Conservation (phyloP, 2,888 invertebrate species). For the Polydrusus pterygomalis region DNA sequence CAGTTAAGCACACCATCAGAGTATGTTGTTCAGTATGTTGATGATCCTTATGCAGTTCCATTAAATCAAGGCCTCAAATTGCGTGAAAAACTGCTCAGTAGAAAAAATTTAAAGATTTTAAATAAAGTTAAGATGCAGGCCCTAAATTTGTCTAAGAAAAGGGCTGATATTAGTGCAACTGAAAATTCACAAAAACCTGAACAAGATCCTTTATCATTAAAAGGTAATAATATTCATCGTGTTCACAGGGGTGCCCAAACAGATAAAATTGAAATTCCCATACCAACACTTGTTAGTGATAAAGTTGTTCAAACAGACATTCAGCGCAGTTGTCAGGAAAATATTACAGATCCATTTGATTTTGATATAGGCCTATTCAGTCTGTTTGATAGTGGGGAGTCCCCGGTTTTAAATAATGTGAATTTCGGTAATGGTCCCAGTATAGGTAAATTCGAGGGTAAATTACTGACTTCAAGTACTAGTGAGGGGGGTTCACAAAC, state of each 20-base stretch:
- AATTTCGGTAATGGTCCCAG: conserved; percentile 40
- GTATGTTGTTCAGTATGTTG: not conserved
- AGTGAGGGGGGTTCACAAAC: conserved; percentile 3
- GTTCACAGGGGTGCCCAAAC: conserved; percentile 38
- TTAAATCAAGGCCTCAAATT: not conserved
- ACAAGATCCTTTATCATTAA: not conserved
- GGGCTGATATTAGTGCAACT: not conserved
- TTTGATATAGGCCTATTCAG: conserved; percentile 30
- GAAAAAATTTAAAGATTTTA: conserved; percentile 45
- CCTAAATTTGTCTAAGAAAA: conserved; percentile 51
- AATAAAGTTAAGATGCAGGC: conserved; percentile 55
- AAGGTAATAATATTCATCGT: too few relatives aligned
- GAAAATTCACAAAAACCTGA: not conserved
- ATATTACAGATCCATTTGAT: conserved; percentile 8
- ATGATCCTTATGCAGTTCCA: not conserved
- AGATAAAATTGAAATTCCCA: conserved; percentile 25
- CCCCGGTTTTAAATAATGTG: conserved; percentile 46
- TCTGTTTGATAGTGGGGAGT: conserved; percentile 15
- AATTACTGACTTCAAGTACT: not conserved
- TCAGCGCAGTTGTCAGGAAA: conserved; percentile 9
- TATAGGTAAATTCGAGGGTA: conserved; percentile 30
- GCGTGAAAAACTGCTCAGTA: conserved; percentile 43
- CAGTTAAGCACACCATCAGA: conserved; percentile 6
- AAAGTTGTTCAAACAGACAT: conserved; percentile 48
- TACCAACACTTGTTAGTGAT: conserved; percentile 22